phyloP scores from a whole-genome alignment of 2,888 invertebrate species.

The Clanis bilineata region DNA sequence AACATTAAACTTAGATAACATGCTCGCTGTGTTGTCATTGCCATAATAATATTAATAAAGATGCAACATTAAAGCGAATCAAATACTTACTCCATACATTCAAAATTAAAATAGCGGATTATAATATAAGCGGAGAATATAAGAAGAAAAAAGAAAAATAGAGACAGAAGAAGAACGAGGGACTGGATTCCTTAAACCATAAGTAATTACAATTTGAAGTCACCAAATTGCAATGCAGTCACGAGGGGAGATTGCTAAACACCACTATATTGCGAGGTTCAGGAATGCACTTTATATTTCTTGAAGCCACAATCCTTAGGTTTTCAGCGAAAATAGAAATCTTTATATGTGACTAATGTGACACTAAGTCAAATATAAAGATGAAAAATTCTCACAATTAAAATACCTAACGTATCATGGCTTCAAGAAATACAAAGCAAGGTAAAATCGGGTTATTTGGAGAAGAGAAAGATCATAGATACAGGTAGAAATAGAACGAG shows the following conservation, averaged over 20 bases:
- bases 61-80: neutral
- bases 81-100: constrained; percentile 42
- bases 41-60: neutral
- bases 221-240: constrained; percentile 83
- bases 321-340: constrained; percentile 48
- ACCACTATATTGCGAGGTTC: constrained; percentile 61
- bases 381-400: constrained; percentile 45
- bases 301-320: constrained; percentile 20
- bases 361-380: constrained; percentile 62
- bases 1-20: neutral
- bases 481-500: neutral
- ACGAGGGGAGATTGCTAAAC: constrained; percentile 81
- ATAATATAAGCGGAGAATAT: constrained; percentile 38
- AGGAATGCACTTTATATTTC: neutral
- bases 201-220: constrained; percentile 81
- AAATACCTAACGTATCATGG: constrained; percentile 39
- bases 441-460: constrained; percentile 1
- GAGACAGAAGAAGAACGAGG: constrained; percentile 75
- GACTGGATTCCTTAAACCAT: constrained; percentile 81
- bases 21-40: neutral
- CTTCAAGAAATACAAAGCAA: constrained; percentile 48
- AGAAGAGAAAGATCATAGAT: neutral
- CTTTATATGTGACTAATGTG: constrained; percentile 62
- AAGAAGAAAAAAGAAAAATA: constrained; percentile 39
- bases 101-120: constrained; percentile 35